Base-by-base conservation (phyloP, 2,113 vertebrate genomes). In the Rana temporaria region DNA sequence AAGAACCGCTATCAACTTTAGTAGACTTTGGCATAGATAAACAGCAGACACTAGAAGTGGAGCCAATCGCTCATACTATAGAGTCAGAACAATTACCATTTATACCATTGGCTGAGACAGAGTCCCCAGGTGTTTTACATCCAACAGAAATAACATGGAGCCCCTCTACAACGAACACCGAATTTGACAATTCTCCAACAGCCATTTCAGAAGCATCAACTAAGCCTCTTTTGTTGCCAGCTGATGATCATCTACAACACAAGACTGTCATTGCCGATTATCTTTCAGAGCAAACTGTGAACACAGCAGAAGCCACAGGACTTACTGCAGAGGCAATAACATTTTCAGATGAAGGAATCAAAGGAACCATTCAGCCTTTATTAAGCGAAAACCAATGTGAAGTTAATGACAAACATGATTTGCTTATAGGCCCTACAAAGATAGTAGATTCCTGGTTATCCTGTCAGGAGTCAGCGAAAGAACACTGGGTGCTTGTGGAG, bases 401-500 rank as follows among this genome's bases (percentile, higher is more conserved):
- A 53, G 63, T 4, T 67, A n/a, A 65, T 9, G 19, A 64, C 16
- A 14, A 22, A 42, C 42, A 0, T 4, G 17, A 72, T 52, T 15
- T 57, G 15, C 38, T 14, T 53, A 30, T 55, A 11, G 8, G 32
- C 4, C 20, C 20, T 12, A 9, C 17, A 38, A 14, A 19, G 1
- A 19, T 20, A 1, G 18, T 11, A 14, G 64, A 60, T 11, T 30
- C 42, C 17, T 6, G 7, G 4, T 15, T 18, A 4, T 12, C 20
- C 18, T n/a, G 60, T 57, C 48, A 66, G 32, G 53, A 68, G 6
- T 38, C n/a, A 5, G 63, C 32, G 20, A 42, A 56, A 64, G 81
- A 76, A n/a, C 5, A 71, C 16, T 83, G 81, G 81, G 81, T 76
- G 30, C 12, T 83, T 4, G 71, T 83, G 19, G 14, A 64, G 12